Conservation (phyloP, 64 coral and sea anemone species). For the Actinia tenebrosa region DNA sequence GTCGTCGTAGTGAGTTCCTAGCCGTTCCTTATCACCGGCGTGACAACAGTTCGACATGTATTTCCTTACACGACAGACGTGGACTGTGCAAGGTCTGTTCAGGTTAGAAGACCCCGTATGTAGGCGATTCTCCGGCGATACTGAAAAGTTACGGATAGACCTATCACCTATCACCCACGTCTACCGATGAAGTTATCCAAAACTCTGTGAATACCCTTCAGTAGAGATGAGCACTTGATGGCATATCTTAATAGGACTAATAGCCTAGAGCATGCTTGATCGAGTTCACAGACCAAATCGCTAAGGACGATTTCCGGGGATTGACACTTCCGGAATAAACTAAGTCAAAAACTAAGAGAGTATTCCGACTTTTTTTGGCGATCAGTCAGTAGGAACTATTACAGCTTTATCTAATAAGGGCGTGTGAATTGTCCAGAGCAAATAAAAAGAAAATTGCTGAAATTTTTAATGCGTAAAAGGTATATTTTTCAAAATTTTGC, state of each 20-base stretch:
- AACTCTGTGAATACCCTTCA: neutral
- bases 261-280: too few relatives aligned
- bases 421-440: neutral
- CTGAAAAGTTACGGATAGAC: neutral
- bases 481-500: too few relatives aligned
- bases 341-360: neutral
- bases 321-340: neutral
- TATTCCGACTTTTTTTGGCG: neutral
- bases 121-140: neutral
- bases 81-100: neutral
- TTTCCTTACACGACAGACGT: neutral
- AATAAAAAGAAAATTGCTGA: neutral
- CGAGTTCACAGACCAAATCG: neutral
- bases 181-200: neutral
- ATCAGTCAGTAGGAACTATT: neutral
- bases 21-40: too few relatives aligned
- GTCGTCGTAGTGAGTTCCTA: neutral
- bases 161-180: neutral
- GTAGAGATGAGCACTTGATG: neutral
- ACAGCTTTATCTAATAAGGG: neutral
- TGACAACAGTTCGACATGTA: neutral
- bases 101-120: constrained; percentile 1
- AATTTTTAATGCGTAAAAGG: neutral
- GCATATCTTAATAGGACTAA: neutral
- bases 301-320: constrained; percentile 2